These are phyloP conservation scores for Alviniconcha marisindica DNA, from an alignment of 1,140 invertebrate genomes.

Conservation along the genomic window DNA sequence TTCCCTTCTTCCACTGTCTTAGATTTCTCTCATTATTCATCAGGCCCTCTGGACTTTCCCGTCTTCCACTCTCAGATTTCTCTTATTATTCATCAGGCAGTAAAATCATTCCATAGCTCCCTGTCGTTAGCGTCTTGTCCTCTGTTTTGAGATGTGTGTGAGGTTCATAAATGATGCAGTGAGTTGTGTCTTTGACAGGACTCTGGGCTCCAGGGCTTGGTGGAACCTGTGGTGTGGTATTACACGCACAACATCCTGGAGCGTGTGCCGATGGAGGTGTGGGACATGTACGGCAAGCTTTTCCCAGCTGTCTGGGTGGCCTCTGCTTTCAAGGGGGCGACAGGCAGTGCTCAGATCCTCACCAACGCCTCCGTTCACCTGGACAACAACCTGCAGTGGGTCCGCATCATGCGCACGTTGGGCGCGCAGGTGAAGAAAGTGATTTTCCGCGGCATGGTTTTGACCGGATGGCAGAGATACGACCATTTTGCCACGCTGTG, in stretches of 20 bases:
- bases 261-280: constrained; percentile 78
- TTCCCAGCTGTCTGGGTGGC: constrained; percentile 94
- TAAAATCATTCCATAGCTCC: too few relatives aligned
- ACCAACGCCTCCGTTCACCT: constrained; percentile 80
- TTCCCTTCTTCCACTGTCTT: too few relatives aligned
- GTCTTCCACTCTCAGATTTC: too few relatives aligned
- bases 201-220: constrained; percentile 74
- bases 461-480: constrained; percentile 86
- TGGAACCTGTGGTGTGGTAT: constrained; percentile 79
- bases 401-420: constrained; percentile 79
- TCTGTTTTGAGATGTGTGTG: too few relatives aligned
- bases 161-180: too few relatives aligned
- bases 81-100: too few relatives aligned
- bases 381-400: constrained; percentile 84
- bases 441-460: constrained; percentile 78
- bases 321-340: constrained; percentile 88
- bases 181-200: constrained; percentile 64
- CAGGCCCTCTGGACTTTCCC: too few relatives aligned
- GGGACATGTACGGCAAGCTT: constrained; percentile 85
- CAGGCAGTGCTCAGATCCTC: constrained; percentile 82
- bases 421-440: constrained; percentile 45
- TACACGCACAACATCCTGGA: constrained; percentile 79
- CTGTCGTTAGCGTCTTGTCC: too few relatives aligned
- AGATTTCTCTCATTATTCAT: too few relatives aligned
- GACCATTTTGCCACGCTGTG: constrained; percentile 94